Percentiles rank a stretch among this genome's conserved stretches.
Conservation (phyloP, 2,797 vertebrate species). For the Microctenopoma steveboyesi region DNA sequence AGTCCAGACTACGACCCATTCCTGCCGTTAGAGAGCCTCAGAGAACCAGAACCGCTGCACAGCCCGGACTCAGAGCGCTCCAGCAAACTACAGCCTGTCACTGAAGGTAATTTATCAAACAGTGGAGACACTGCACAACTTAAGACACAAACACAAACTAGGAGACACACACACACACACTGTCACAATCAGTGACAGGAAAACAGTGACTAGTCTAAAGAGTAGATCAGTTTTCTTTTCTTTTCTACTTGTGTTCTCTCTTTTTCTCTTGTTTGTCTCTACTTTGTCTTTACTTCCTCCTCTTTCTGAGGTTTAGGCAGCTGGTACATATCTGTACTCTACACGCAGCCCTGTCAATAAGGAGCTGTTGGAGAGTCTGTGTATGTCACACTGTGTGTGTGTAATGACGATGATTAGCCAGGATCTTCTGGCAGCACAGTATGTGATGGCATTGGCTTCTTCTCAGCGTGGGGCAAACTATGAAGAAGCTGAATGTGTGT, state of each 20-base stretch:
- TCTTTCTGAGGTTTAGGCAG: conserved; percentile 32
- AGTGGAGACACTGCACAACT: neutral
- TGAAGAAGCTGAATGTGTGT: conserved; percentile 50
- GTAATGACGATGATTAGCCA: conserved; percentile 72
- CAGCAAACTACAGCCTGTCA: conserved; percentile 95
- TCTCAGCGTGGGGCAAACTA: conserved; percentile 60
- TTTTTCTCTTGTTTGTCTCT: neutral
- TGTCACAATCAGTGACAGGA: conserved; percentile 33
- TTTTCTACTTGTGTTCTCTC: conserved; percentile 2
- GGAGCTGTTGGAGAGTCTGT: conserved; percentile 29
- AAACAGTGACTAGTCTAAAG: conserved; percentile 62
- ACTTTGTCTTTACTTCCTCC: neutral
- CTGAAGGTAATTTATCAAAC: conserved; percentile 86
- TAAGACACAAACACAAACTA: neutral
- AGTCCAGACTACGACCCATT: conserved; percentile 96
- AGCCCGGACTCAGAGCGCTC: conserved; percentile 97
- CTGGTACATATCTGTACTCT: conserved; percentile 75
- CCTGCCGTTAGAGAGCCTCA: conserved; percentile 92
- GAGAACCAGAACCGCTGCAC: conserved; percentile 97
- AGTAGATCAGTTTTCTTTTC: conserved; percentile 49
- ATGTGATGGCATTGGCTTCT: conserved; percentile 78
- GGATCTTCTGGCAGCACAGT: conserved; percentile 72
- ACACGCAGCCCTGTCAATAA: conserved; percentile 57
- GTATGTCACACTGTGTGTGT: conserved; percentile 52
- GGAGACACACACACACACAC: neutral